phyloP scores from a whole-genome alignment of 2,888 invertebrate genomes.

The Brenthis hecate region DNA sequence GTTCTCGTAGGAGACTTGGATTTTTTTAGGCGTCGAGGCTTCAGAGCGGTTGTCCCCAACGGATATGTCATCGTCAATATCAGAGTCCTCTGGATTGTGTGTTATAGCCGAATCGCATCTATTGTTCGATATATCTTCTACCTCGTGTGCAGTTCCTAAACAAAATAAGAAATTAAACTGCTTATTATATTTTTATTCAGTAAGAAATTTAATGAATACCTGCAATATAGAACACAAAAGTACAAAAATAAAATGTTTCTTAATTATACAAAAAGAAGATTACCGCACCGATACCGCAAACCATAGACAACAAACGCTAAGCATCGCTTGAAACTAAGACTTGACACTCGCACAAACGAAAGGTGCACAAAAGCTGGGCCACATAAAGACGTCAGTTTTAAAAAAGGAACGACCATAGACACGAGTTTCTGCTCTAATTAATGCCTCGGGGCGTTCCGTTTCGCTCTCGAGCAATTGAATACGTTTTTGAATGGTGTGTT shows the following conservation, averaged over 20 bases:
- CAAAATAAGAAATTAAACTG: constrained; percentile 35
- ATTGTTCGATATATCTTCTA: constrained; percentile 52
- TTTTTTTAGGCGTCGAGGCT: constrained; percentile 61
- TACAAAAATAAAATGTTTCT: constrained; percentile 20
- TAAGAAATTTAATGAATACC: constrained; percentile 1
- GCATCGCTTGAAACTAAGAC: constrained; percentile 58
- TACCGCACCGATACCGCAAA: constrained; percentile 47
- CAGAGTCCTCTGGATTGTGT: constrained; percentile 61
- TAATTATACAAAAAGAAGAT: constrained; percentile 31
- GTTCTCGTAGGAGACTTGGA: constrained; percentile 46
- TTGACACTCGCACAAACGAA: constrained; percentile 68
- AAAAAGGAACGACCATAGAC: constrained; percentile 76
- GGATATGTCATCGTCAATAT: constrained; percentile 71
- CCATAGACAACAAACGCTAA: constrained; percentile 32
- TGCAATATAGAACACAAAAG: background rate
- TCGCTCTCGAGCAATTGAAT: constrained; percentile 75
- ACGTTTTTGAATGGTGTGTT: constrained; percentile 74
- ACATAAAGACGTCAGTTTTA: constrained; percentile 76
- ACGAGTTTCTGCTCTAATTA: constrained; percentile 80
- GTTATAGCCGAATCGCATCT: constrained; percentile 55
- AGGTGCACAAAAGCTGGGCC: constrained; percentile 66
- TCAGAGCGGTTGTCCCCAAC: constrained; percentile 75
- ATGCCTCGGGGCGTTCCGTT: constrained; percentile 79
- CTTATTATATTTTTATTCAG: background rate
- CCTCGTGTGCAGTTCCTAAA: constrained; percentile 53